Evolutionary conservation across 2,888 invertebrate species (phyloP), one percentile per base, ranked within the genome.

Genomic region (Blastobasis adustella): DNA sequence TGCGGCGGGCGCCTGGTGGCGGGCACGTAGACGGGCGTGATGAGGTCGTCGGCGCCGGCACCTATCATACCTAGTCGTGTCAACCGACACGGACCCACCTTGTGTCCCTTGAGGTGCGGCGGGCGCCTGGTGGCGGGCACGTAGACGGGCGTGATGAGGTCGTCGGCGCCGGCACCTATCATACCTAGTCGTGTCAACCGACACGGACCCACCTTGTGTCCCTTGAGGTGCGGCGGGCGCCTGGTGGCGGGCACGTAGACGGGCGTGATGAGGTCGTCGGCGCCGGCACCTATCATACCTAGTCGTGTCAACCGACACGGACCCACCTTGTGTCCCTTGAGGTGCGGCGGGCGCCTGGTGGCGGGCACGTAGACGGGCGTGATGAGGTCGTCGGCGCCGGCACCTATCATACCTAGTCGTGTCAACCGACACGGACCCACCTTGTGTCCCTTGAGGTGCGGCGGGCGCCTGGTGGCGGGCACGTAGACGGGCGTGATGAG

Each of bases 191-290:
- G 3, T 23, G 3, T 23, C n/a, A 23, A 1, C 23, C 23, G 23
- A 23, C 23, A 3, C 23, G 23, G 23, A 23, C 23, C 23, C 36
- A 73, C 78, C 67, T 80, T 82, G 47, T 73, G 71, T 0, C 67
- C 60, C 48, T 69, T 78, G 1, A 74, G 73, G 23, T 23, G 23
- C 49, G 79, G 91, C 1, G 93, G 92, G 36, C 90, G 76, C 7
- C 93, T 93, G 9, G 94, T 94, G 2, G 96, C 94, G 1, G 96
- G 95, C 9, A 96, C 94, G 76, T 96, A 96, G 1, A 97, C 96
- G 0, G 98, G 97, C 0, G 96, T 97, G 61, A 98, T 96, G 52
- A 98, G 91, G 74, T 97, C 97, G 74, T 98, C 97, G 58, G 96
- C 96, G 45, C 95, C 94, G 7, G 94, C 95, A n/a, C n/a, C n/a